phyloP scores from a whole-genome alignment of 2,113 vertebrate genomes.

The Callopanchax toddi region DNA sequence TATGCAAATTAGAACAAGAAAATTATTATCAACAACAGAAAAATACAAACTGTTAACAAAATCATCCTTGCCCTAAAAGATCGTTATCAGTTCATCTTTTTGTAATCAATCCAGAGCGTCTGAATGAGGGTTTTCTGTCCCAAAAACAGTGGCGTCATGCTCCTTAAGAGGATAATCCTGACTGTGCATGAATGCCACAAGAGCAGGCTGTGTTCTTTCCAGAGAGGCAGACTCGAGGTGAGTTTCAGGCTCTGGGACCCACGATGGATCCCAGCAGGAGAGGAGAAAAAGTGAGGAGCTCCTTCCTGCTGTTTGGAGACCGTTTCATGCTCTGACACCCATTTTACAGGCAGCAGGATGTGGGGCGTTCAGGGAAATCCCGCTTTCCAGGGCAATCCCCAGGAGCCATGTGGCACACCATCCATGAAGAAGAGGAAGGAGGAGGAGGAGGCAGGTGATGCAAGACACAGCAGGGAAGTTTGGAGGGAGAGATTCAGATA shows the following conservation, averaged over 20 bases:
- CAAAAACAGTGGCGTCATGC: slow-evolving; percentile 33
- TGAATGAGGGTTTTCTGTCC: slow-evolving; percentile 42
- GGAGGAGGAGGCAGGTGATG: slow-evolving; percentile 78
- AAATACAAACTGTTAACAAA: slow-evolving; percentile 76
- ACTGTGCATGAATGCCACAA: slow-evolving; percentile 20
- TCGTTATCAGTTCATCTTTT: slow-evolving; percentile 66
- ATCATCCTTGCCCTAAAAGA: slow-evolving; percentile 66
- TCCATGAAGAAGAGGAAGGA: slow-evolving; percentile 43
- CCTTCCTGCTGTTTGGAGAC: slow-evolving; percentile 62
- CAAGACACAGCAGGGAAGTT: slow-evolving; percentile 58
- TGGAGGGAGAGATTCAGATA: slow-evolving; percentile 58
- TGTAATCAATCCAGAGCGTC: slow-evolving; percentile 51
- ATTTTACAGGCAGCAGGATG: slow-evolving; percentile 73
- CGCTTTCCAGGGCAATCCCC: slow-evolving; percentile 68
- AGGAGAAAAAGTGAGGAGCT: slow-evolving; percentile 42
- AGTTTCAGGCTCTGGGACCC: slow-evolving; percentile 22
- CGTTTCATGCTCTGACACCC: slow-evolving; percentile 69
- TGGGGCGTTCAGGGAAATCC: slow-evolving; percentile 68
- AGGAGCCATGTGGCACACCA: slow-evolving; percentile 66
- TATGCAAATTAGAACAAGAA: slow-evolving; percentile 76
- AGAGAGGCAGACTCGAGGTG: background rate
- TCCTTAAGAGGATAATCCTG: slow-evolving; percentile 29
- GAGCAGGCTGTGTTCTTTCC: too few species aligned
- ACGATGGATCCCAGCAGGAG: slow-evolving; percentile 35
- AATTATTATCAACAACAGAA: slow-evolving; percentile 68